Evolutionary conservation across 2,113 vertebrate genomes (phyloP), one percentile per base, ranked within the genome.

Genomic region (Rhodinocichla rosea): DNA sequence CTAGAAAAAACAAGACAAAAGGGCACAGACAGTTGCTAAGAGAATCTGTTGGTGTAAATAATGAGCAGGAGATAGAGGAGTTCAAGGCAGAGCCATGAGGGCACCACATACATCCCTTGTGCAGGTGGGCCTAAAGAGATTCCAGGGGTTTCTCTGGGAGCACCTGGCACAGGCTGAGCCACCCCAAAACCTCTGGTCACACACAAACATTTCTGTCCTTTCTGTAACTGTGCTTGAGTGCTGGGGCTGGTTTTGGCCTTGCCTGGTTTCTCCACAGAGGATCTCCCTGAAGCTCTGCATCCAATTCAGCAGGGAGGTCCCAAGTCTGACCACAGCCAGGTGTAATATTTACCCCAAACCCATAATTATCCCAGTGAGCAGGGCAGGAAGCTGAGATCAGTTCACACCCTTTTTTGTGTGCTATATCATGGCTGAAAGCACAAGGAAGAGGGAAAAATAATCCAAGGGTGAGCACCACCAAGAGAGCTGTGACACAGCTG

Each of bases 1-100:
- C 99, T 99, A 91, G 70, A 94, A 92, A 92, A 89, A 94, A 90
- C 27, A 70, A 92, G 67, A 92, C 33, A 94, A 64, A 93, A 84
- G 1, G 6, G 19, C 90, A 85, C 30, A 63, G 53, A 14, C 4
- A 53, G 37, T 83, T 0, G 2, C 79, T 74, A 42, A 90, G 64
- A 62, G 55, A n/a, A 57, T 24, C n/a, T 74, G 19, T 18, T 45
- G 55, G 21, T 62, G 39, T 55, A 57, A 68, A 70, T 15, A 37
- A 49, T 65, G 50, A 65, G 77, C 49, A 69, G 47, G 35, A 65
- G 39, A 37, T 1, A 6, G 42, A 59, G 27, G 42, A 59, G 27
- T 10, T 90, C 7, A 40, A 14, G 81, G 50, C 30, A 56, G 32
- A 84, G 32, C 12, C 37, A 4, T 6, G 22, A 83, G 65, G 53